Evolutionary conservation across 2,888 invertebrate species (phyloP), one percentile per base, ranked within the genome.

Genomic region (Trichogramma evanescens): DNA sequence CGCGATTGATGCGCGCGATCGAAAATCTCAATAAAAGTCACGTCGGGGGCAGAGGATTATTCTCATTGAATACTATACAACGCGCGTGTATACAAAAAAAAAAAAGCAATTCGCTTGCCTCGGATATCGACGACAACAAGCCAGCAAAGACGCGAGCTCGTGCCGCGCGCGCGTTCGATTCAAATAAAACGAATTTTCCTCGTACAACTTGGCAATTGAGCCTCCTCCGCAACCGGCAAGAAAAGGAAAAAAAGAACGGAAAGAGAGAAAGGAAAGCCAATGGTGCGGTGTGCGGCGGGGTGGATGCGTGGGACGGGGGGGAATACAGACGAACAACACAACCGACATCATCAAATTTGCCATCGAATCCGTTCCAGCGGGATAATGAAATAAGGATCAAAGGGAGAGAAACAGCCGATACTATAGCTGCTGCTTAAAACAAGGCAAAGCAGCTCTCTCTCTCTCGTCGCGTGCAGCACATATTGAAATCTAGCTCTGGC

Each of bases 331-430:
- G 26, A 26, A 26, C 26, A 26, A 26, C 26, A 26, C 26, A 26
- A 26, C 26, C 26, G 26, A 26, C 26, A 26, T 26, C 26, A 26
- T 26, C n/a, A 45, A 74, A 75, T 76, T 74, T 75, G 74, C 75
- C 72, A 77, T 70, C 74, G 72, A 72, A 72, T 72, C 62, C 66
- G 63, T 51, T 54, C 64, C 68, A 68, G 68, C 68, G 69, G 69
- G 71, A 72, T 75, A 76, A 76, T 75, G 76, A 75, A 77, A 75
- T 76, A 76, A 76, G 76, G 76, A 76, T 77, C 76, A 76, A 77
- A 77, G 75, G 67, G 55, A 44, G 57, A 26, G 26, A 26, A 26
- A 26, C 26, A 26, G 26, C 26, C 26, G 26, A 26, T 26, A 26
- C 26, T 26, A 2, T 26, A 2, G 26, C 26, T 26, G 26, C 26